Percentiles rank a stretch among this genome's conserved stretches.
Conservation (phyloP, 1,140 invertebrate genomes). For the Penaeus japonicus region DNA sequence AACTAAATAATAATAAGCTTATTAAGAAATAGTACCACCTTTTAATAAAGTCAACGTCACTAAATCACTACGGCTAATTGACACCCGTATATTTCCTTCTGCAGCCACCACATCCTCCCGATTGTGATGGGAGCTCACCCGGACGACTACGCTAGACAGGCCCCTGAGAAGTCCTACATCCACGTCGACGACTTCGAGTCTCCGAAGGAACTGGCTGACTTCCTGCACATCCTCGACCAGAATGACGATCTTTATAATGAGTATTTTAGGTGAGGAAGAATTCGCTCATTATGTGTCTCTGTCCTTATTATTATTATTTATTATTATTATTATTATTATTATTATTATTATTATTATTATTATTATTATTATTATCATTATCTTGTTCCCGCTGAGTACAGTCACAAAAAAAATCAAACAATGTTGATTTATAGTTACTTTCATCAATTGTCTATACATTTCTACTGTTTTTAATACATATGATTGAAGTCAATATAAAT, state of each 20-base stretch:
- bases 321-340: background rate
- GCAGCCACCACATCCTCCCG: slow-evolving; percentile 86
- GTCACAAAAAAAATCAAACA: too few relatives aligned
- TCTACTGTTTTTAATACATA: too few relatives aligned
- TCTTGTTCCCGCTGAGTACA: too few relatives aligned
- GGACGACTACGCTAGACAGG: slow-evolving; percentile 85
- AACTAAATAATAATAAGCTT: too few relatives aligned
- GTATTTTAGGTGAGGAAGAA: slow-evolving; percentile 74
- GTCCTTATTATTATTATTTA: background rate
- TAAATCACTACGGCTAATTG: too few relatives aligned
- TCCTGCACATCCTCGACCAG: slow-evolving; percentile 82
- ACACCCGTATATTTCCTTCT: slow-evolving; percentile 46
- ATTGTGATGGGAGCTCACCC: slow-evolving; percentile 95
- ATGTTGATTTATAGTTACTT: too few relatives aligned
- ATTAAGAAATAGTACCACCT: too few relatives aligned
- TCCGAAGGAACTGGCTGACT: slow-evolving; percentile 83
- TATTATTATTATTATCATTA: too few relatives aligned
- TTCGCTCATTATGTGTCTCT: background rate
- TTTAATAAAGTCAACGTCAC: too few relatives aligned
- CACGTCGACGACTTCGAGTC: slow-evolving; percentile 94
- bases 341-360: background rate
- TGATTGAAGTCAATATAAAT: too few relatives aligned
- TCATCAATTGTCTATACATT: too few relatives aligned
- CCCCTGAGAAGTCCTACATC: slow-evolving; percentile 88
- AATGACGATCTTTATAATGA: slow-evolving; percentile 90